Base-by-base conservation (phyloP, 1,140 invertebrate genomes). In the Hestina assimilis region DNA sequence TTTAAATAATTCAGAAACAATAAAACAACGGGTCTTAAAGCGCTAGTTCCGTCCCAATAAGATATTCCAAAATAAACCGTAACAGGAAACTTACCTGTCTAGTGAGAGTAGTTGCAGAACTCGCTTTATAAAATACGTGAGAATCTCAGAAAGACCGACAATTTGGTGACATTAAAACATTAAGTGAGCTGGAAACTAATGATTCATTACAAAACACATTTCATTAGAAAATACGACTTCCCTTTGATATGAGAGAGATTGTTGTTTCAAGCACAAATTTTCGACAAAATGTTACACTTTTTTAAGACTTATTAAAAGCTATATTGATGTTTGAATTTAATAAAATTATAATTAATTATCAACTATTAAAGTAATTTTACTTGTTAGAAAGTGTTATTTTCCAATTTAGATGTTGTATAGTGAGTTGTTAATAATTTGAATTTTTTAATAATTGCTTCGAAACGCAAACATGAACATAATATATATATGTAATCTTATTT, bases 161-260 rank as follows among this genome's bases (percentile, higher is more conserved):
- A 54, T 66, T 58, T 50, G 59, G 59, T 46, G 63, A 66, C 63
- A 62, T 61, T 61, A 55, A 59, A 9, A 35, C 38, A 14, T 26
- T 50, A 23, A 51, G 9, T 41, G 24, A 26, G 26, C 48, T 56
- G 48, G 55, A 45, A 51, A 14, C 52, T 61, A 66, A 45, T 57
- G 54, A 60, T 24, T 64, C 50, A 53, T 57, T 63, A 41, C 14
- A 31, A 45, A 64, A 41, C 46, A 47, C 40, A 50, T 50, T 58
- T 19, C 35, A 31, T 42, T 42, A 29, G 55, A 40, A 58, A 51
- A 58, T 26, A 35, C 55, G 38, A 58, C 47, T 58, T 58, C 55
- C 55, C 54, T 57, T 51, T 24, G 31, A 38, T 24, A 15, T 40
- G 5, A 33, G 17, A 35, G 15, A n/a, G 15, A 19, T 35, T 48